A percentile compares a stretch with the other conserved stretches of the same genome.
These are phyloP conservation scores for Malurus splendens DNA, from an alignment of 2,797 vertebrate genomes.

Conservation along the genomic window DNA sequence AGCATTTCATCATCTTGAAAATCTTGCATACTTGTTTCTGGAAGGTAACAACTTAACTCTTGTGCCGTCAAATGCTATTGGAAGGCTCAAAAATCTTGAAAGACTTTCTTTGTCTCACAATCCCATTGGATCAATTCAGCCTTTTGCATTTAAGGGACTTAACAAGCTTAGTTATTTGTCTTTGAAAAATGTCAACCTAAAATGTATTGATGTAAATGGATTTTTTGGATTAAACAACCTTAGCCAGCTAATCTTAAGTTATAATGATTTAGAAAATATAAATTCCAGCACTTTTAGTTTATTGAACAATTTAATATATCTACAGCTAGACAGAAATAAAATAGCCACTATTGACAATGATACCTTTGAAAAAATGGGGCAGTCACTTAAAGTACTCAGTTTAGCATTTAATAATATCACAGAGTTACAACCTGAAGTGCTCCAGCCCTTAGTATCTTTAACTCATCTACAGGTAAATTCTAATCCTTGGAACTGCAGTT, in stretches of 20 bases:
- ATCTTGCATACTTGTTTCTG: slow-evolving; percentile 64
- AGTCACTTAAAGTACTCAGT: slow-evolving; percentile 71
- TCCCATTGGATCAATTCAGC: slow-evolving; percentile 55
- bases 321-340: slow-evolving; percentile 69
- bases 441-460: slow-evolving; percentile 72
- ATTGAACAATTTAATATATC: slow-evolving; percentile 62
- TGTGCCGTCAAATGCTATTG: slow-evolving; percentile 65
- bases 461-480: slow-evolving; percentile 66
- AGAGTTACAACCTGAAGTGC: slow-evolving; percentile 66
- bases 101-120: slow-evolving; percentile 70
- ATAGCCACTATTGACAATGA: slow-evolving; percentile 58
- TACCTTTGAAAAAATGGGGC: slow-evolving; percentile 69
- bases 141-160: slow-evolving; percentile 71
- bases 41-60: slow-evolving; percentile 66
- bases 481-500: slow-evolving; percentile 76
- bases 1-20: slow-evolving; percentile 66
- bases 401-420: slow-evolving; percentile 77
- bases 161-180: slow-evolving; percentile 60
- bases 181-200: slow-evolving; percentile 64
- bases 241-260: slow-evolving; percentile 66
- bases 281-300: slow-evolving; percentile 62
- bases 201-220: slow-evolving; percentile 48
- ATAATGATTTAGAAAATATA: slow-evolving; percentile 68
- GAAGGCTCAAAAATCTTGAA: slow-evolving; percentile 64
- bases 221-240: slow-evolving; percentile 69